Evolutionary conservation across 2,113 vertebrate genomes (phyloP), one percentile per base, ranked within the genome.

Genomic region (Onychostoma macrolepis): DNA sequence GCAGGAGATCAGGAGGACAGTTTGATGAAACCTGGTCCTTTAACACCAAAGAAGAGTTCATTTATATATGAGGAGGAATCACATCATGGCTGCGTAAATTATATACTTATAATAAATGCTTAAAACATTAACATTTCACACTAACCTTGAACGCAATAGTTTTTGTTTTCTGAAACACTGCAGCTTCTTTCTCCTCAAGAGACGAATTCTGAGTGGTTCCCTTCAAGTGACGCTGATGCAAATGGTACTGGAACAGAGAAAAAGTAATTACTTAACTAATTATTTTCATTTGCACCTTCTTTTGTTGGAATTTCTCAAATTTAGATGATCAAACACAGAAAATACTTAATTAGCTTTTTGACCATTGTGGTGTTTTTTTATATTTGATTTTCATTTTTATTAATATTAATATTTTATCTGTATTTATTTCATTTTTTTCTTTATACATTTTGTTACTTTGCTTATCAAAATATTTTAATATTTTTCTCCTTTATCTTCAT

Each of bases 211-310:
- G 80, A 30, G 15, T 86, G n/a, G 83, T n/a, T 74, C 30, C 76
- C 85, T 85, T 91, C 12, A 74, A 41, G 61, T 85, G 87, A 26
- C 67, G 82, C 30, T 90, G 90, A n/a, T 90, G 82, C 26, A 91
- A 61, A 45, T 90, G 80, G 48, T 87, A 85, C 89, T 93, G 71
- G 24, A 50, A 56, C 21, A 56, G 41, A 71, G 36, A 85, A 19
- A 80, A 75, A 15, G 3, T 81, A 3, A 28, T 50, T 4, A 21
- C 56, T 36, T 58, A 33, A 10, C n/a, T 21, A 80, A 69, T 36
- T 36, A 21, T 69, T 69, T 69, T 3, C 7, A 36, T 69, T 69
- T 69, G 30, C 13, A 9, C 2, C 36, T 71, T 19, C 6, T 7
- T 36, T 71, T 71, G 8, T 11, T 36, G 30, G 1, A 69, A 33